Base-by-base conservation (phyloP, 2,888 invertebrate species). In the Microctonus brassicae region DNA sequence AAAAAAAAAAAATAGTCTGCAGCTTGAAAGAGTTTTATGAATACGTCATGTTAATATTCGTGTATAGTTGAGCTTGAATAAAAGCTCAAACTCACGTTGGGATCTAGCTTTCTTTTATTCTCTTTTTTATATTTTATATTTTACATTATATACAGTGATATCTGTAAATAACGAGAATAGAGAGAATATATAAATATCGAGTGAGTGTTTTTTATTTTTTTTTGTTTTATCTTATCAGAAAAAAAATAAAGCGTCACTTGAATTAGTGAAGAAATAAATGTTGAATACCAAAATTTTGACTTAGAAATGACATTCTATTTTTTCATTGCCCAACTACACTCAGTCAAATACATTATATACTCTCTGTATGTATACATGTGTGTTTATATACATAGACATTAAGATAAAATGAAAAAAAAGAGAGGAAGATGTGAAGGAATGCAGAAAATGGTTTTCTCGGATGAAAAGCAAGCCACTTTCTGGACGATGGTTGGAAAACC, bases 401-500 rank as follows among this genome's bases (percentile, higher is more conserved):
- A 13, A 11, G 39, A 39, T 39, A n/a, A 11, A 39, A n/a, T n/a
- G 13, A 39, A 39, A 39, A 13, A 39, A 39, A 13, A 39, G 13
- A 60, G 60, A 60, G 65, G 57, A 53, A 34, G 53, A 60, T 39
- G 62, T 53, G 61, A 64, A 70, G 66, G 73, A 75, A 65, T 53
- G 63, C 65, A 64, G 42, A 55, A 70, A 73, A 73, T 69, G 66
- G 69, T 73, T 71, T 76, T 74, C 63, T 60, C 63, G 72, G 47
- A 69, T 65, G 67, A 76, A 73, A 75, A 47, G 74, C 60, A 70
- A 73, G 69, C 53, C 42, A 57, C 72, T 74, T 69, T 55, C 61
- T 61, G 66, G 62, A 58, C 67, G 55, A 55, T 47, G 24, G 69
- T 70, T 74, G 33, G 67, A 76, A 76, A 78, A 70, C 73, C 72